Base-by-base conservation (phyloP, 2,888 invertebrate genomes). In the Chaetogeoica ovagalla region DNA sequence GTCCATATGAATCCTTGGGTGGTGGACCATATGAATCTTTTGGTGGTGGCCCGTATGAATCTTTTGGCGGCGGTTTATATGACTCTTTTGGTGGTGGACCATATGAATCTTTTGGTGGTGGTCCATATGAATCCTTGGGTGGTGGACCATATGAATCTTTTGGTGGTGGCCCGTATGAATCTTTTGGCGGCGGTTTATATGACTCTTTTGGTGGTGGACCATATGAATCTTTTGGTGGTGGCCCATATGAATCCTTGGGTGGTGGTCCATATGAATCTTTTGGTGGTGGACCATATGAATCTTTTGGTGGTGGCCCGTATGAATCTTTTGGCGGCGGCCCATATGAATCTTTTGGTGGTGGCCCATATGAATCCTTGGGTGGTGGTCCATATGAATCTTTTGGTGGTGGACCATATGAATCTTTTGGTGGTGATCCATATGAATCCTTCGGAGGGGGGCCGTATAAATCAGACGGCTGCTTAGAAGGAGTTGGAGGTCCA, bases 191-290 rank as follows among this genome's bases (percentile, higher is more conserved):
- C 21, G 55, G n/a, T 0, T 39, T 59, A 48, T 68, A 68, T 15
- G 85, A 81, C 1, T 82, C 82, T 30, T 37, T 79, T 83, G 85
- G 84, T n/a, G 85, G 83, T 2, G 82, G 84, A 2, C 84, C 85
- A 39, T 90, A 90, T 81, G 89, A 87, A 0, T 89, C 88, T 82
- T 89, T 89, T 0, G 90, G 90, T 0, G 89, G 89, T 23, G 62
- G 52, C 21, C 62, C 73, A 37, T 85, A 85, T 0, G 82, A 82
- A 2, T 83, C 83, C 68, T 83, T 83, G 13, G 83, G 83, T 17
- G 88, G 88, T 3, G 88, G 87, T 9, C 88, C 88, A 81, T 88
- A 88, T 62, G 84, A 84, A 17, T 83, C 81, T 59, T 79, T 82
- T 57, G 83, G 82, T 60, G 85, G 84, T 17, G 85, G 83, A 19